Evolutionary conservation across 2,888 invertebrate species (phyloP).

Genomic region (Pyrocoelia pectoralis): DNA sequence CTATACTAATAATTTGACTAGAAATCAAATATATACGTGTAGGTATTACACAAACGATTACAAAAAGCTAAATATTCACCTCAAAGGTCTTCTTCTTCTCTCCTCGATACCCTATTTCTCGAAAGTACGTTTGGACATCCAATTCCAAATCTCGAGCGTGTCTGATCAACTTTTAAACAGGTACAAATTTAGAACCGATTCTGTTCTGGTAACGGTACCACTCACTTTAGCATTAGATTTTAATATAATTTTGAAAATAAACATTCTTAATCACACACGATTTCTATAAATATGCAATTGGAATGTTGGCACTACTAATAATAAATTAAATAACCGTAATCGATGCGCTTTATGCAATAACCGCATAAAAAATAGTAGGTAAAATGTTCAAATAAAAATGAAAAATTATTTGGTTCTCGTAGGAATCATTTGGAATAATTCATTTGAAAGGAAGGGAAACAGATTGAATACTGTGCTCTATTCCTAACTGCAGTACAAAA

Average conservation of each 20-base stretch:
- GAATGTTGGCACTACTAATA: background rate
- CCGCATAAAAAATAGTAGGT: background rate
- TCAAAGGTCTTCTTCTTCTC: conserved; percentile 18
- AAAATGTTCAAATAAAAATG: background rate
- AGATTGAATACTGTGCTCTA: conserved; percentile 23
- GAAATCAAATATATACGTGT: background rate
- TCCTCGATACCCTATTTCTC: conserved; percentile 16
- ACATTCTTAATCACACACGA: conserved; percentile 2
- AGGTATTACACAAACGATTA: conserved; percentile 10
- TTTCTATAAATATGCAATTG: background rate
- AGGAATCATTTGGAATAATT: background rate
- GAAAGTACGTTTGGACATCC: conserved; percentile 13
- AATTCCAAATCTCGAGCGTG: conserved; percentile 19
- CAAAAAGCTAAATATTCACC: conserved; percentile 26
- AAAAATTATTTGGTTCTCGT: background rate
- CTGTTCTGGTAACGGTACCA: conserved; percentile 7
- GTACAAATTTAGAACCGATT: conserved; percentile 24
- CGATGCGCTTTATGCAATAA: background rate
- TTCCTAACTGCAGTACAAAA: conserved; percentile 33
- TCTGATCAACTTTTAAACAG: conserved; percentile 27
- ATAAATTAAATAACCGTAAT: background rate
- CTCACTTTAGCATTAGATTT: background rate
- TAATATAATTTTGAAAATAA: background rate
- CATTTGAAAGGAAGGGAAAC: conserved; percentile 18
- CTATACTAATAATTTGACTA: background rate